phyloP scores from a whole-genome alignment of 2,888 invertebrate species.

The Ochlodes sylvanus region DNA sequence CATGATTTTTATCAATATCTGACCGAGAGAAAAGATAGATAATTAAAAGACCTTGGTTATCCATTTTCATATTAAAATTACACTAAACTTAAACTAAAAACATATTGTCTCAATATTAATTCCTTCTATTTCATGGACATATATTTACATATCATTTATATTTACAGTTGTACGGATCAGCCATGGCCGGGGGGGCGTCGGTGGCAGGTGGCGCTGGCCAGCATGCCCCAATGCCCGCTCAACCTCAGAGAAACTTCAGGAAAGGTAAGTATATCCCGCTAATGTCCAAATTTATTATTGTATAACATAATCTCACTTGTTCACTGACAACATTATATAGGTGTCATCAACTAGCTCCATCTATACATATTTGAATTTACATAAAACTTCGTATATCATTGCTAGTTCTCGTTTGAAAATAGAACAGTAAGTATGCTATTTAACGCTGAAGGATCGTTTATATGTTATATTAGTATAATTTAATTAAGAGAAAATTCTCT shows the following conservation, averaged over 20 bases:
- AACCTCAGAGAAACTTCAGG: slow-evolving; percentile 71
- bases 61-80: no score
- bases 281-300: background rate
- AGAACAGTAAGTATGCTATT: background rate
- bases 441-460: background rate
- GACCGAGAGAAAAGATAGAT: no score
- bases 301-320: no score
- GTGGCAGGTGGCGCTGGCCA: slow-evolving; percentile 71
- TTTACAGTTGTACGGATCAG: slow-evolving; percentile 69
- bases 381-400: background rate
- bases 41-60: no score
- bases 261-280: slow-evolving; percentile 58
- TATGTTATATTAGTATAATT: background rate
- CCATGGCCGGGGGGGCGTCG: slow-evolving; percentile 70
- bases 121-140: no score
- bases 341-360: no score
- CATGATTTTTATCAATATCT: no score
- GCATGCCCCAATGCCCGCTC: slow-evolving; percentile 75
- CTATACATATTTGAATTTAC: no score
- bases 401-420: background rate
- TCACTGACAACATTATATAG: no score
- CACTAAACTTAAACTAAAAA: no score
- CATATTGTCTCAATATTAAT: no score
- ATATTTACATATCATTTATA: background rate
- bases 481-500: no score